Conservation (phyloP, 2,888 invertebrate species). For the Eupithecia tripunctaria region DNA sequence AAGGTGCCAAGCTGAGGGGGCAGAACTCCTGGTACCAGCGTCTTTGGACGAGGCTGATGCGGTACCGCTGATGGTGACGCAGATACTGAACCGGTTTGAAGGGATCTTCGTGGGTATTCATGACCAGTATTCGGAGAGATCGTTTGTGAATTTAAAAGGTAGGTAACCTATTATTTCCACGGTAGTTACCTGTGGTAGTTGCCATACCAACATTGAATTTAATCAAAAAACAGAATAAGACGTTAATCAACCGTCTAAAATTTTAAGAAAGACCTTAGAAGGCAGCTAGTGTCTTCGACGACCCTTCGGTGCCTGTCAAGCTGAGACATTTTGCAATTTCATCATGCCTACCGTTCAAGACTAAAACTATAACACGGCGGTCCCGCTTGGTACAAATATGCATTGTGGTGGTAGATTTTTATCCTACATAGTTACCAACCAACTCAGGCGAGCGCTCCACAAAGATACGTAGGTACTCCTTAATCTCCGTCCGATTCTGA, state of each 20-base stretch:
- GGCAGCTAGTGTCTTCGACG: not conserved
- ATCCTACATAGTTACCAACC: not conserved
- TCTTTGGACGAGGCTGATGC: constrained; percentile 61
- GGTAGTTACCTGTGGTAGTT: not conserved
- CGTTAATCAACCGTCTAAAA: not conserved
- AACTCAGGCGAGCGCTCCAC: not conserved
- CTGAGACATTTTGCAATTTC: not conserved
- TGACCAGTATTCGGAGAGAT: constrained; percentile 60
- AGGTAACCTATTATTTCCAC: constrained; percentile 37
- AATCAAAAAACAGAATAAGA: not conserved
- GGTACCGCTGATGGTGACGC: constrained; percentile 53
- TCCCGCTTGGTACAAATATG: not conserved
- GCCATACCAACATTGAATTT: too few relatives aligned
- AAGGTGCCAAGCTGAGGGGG: constrained; percentile 60
- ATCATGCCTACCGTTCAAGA: not conserved
- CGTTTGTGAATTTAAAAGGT: constrained; percentile 58
- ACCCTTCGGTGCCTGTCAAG: too few relatives aligned
- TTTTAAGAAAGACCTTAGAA: too few relatives aligned
- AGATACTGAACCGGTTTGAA: constrained; percentile 49
- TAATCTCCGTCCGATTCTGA: not conserved
- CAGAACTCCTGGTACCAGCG: constrained; percentile 56
- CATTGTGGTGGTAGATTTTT: not conserved
- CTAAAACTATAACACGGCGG: not conserved
- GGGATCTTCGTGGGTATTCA: constrained; percentile 62
- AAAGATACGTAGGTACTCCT: not conserved